A percentile compares a stretch with the other conserved stretches of the same genome.
Conservation (phyloP, 2,113 vertebrate species). For the Chinchilla lanigera region DNA sequence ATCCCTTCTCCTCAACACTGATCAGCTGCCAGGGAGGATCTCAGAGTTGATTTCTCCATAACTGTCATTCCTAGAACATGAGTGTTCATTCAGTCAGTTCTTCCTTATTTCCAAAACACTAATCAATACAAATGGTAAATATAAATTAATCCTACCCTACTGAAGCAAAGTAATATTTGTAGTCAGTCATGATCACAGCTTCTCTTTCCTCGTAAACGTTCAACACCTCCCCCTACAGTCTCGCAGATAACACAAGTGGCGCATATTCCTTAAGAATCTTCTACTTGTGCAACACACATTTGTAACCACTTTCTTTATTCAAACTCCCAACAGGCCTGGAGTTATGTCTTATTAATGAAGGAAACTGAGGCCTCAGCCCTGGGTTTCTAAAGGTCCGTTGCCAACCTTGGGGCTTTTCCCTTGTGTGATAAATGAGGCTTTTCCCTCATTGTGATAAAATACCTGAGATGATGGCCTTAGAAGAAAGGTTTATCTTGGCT, state of each 20-base stretch:
- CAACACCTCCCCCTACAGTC: neutral
- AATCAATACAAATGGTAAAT: neutral
- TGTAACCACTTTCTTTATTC: neutral
- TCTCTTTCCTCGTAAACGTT: neutral
- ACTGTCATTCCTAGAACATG: neutral
- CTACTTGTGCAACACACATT: neutral
- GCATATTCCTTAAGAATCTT: neutral
- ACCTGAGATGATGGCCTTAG: neutral
- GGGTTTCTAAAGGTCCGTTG: neutral
- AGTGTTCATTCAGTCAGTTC: too few relatives aligned
- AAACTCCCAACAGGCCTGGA: neutral
- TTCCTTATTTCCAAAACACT: neutral
- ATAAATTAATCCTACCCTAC: neutral
- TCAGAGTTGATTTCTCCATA: neutral
- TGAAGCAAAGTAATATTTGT: neutral
- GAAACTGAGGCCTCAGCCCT: neutral
- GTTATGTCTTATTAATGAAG: neutral
- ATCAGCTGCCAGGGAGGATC: neutral
- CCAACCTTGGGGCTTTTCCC: neutral
- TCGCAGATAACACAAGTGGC: neutral
- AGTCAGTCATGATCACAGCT: neutral
- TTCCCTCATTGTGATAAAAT: neutral
- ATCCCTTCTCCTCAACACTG: too few relatives aligned
- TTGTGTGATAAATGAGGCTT: neutral
- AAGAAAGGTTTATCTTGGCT: neutral